Evolutionary conservation across 2,888 invertebrate species (phyloP), one percentile per base, ranked within the genome.

Genomic region (Myopa tessellatipennis): DNA sequence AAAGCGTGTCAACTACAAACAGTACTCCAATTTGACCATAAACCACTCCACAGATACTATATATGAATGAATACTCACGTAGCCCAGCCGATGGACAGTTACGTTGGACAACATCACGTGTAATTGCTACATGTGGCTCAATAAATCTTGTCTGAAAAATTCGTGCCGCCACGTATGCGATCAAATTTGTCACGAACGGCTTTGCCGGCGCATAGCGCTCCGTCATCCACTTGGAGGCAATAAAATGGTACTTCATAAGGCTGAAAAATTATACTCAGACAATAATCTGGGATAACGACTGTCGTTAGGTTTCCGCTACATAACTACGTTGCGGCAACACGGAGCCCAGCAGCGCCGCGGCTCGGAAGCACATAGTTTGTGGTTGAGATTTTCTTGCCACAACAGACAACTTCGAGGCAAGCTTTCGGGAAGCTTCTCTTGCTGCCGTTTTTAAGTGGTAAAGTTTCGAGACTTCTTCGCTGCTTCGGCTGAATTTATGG

Each of bases 251-350:
- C 38, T 65, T 70, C 34, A 34, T 55, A 14, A 70, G 26, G 36
- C 16, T 55, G 70, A 70, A 50, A 70, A 34, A 70, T 70, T 52
- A 26, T 55, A 34, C 34, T 26, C 34, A 18, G 52, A 52, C 26
- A 70, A 70, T 52, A 52, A 70, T 70, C 70, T 52, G 16, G 70
- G 34, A 70, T 70, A 70, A 70, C 26, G 16, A 52, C 38, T 70
- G 70, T 70, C 55, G 52, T 52, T 52, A 12, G 26, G 26, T 52
- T 70, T 55, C 6, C 38, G 50, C 50, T 70, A 34, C 65, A 26
- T 4, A 63, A 26, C 63, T 12, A 63, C 6, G 18, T 63, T 36
- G 63, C 63, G 63, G 34, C 63, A 63, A 6, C 36, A 63, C 65
- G 16, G 12, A 12, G 18, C 34, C 2, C 26, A 36, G 65, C 16